Percentiles rank a stretch among this genome's conserved stretches.
Conservation (phyloP, 2,113 vertebrate genomes). For the Xiphophorus couchianus region DNA sequence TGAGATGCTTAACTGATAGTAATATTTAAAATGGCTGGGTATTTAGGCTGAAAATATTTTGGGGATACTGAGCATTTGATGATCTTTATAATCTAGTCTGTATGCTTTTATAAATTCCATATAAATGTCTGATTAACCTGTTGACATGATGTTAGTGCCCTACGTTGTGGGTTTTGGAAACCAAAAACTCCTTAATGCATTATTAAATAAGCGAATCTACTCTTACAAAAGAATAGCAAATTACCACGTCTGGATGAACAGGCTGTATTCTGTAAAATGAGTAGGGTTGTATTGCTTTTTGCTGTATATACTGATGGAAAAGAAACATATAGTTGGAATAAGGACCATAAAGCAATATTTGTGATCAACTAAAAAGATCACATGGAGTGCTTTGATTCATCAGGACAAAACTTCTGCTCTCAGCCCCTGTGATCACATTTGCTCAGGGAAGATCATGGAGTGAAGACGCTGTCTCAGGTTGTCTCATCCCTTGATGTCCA, state of each 20-base stretch:
- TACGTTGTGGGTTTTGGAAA: not conserved
- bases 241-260: not conserved
- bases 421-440: slow-evolving; percentile 2
- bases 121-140: not conserved
- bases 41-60: not conserved
- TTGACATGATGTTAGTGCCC: not conserved
- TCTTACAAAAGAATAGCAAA: not conserved
- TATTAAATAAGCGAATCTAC: not conserved
- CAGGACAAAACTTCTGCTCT: not conserved
- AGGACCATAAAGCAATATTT: not conserved
- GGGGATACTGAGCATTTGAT: not conserved
- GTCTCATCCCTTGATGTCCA: slow-evolving; percentile 15
- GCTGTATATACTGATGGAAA: slow-evolving; percentile 18
- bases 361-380: not conserved
- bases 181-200: not conserved
- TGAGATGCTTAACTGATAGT: not conserved
- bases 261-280: too few species aligned
- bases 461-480: slow-evolving; percentile 18
- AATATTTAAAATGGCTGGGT: not conserved
- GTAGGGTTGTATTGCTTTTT: not conserved
- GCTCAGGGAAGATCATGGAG: slow-evolving; percentile 11
- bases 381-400: not conserved
- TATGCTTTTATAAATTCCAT: not conserved
- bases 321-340: not conserved
- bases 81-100: not conserved